Evolutionary conservation across 2,888 invertebrate genomes (phyloP).

Genomic region (Colletes collaris): DNA sequence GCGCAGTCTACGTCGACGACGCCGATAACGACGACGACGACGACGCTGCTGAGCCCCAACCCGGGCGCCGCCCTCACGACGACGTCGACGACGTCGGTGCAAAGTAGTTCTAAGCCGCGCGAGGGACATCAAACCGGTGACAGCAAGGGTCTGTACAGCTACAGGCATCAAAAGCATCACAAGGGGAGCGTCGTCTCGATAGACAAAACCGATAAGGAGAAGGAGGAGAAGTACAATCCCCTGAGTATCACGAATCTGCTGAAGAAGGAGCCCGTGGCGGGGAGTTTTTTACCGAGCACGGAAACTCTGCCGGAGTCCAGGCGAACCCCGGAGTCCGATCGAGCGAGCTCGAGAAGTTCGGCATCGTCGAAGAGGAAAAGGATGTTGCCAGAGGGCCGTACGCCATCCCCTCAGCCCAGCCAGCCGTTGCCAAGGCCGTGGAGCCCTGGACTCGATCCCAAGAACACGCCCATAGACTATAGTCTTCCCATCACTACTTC

Average conservation of each 20-base stretch:
- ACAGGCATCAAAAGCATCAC: slow-evolving; percentile 74
- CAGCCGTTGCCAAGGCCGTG: slow-evolving; percentile 78
- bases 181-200: slow-evolving; percentile 21
- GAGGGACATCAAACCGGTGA: slow-evolving; percentile 74
- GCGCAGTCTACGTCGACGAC: slow-evolving; percentile 73
- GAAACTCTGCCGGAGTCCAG: slow-evolving; percentile 82
- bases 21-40: slow-evolving; percentile 61
- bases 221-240: slow-evolving; percentile 80
- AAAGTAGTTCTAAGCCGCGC: slow-evolving; percentile 73
- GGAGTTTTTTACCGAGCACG: slow-evolving; percentile 74
- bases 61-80: slow-evolving; percentile 64
- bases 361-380: slow-evolving; percentile 78
- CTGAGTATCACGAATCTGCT: slow-evolving; percentile 80
- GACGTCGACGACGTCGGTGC: slow-evolving; percentile 62
- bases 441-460: slow-evolving; percentile 79
- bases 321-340: slow-evolving; percentile 84
- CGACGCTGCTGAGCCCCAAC: slow-evolving; percentile 71
- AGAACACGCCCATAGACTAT: slow-evolving; percentile 87
- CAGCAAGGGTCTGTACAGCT: slow-evolving; percentile 77
- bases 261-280: slow-evolving; percentile 78
- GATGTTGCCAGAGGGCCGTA: slow-evolving; percentile 80
- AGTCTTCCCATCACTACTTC: slow-evolving; percentile 95
- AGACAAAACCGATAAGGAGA: slow-evolving; percentile 71
- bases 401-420: slow-evolving; percentile 78
- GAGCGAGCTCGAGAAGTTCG: slow-evolving; percentile 79